Base-by-base conservation (phyloP, 2,888 invertebrate species). In the Lasioglossum lativentre region DNA sequence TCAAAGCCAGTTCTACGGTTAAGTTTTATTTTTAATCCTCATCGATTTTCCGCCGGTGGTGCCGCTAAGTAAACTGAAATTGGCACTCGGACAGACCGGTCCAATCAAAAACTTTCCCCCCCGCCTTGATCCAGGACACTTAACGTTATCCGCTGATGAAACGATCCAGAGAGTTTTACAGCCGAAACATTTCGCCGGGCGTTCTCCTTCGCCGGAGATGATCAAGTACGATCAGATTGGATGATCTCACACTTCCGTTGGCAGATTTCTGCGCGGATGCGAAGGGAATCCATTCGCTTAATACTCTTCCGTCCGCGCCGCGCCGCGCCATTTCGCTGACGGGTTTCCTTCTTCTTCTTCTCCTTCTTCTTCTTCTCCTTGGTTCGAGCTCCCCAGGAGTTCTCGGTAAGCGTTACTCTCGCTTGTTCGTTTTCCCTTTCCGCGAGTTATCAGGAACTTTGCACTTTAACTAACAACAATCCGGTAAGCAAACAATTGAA, bases 401-500 rank as follows among this genome's bases (percentile, higher is more conserved):
- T 75, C 34, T 34, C 1, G 34, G 27, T 27, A 23, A 34, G 23
- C 52, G 34, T 38, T 23, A 68, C 68, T 68, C 68, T 68, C 38
- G 68, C 68, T 68, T 70, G 76, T 66, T 66, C 81, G 73, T 78
- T 86, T 80, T 81, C 76, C 71, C 63, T 75, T 79, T 77, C 78
- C 78, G 80, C 86, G 90, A 92, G 92, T 93, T 93, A 93, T 93
- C 93, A 89, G 90, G 92, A 93, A 94, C 94, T 94, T 94, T 93
- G 91, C 93, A 94, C 94, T 94, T 92, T 91, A 93, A 92, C 93
- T 91, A 91, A 92, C 93, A 93, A 93, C 92, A 93, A 93, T 94
- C 93, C 92, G 88, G 80, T 86, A 86, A 90, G 91, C 92, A 93
- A 94, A 94, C 93, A 94, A 93, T 94, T 93, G 93, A 93, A 92